A percentile compares a stretch with the other conserved stretches of the same genome.
phyloP scores from a whole-genome alignment of 1,140 invertebrate genomes.

The Hycleus cichorii region DNA sequence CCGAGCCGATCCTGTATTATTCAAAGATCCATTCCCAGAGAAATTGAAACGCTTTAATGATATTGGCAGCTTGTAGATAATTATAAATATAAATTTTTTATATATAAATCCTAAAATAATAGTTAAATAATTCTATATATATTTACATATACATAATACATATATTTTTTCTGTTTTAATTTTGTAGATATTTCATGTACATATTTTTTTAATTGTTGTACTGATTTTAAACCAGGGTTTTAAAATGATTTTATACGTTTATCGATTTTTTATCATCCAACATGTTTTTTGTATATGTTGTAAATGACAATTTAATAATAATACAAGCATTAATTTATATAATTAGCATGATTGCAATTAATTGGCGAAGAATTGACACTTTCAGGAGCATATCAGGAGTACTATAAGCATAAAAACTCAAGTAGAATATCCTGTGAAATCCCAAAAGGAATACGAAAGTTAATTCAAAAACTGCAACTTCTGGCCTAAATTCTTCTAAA shows the following conservation, averaged over 20 bases:
- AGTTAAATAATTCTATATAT: background rate
- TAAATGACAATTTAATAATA: constrained; percentile 12
- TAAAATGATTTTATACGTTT: constrained; percentile 23
- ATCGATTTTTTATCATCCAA: constrained; percentile 8
- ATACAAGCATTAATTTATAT: background rate
- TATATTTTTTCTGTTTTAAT: constrained; percentile 1
- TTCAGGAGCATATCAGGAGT: too few relatives aligned
- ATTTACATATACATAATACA: background rate
- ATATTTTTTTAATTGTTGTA: constrained; percentile 22
- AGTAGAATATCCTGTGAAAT: too few relatives aligned
- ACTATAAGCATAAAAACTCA: too few relatives aligned
- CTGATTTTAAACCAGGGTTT: constrained; percentile 24
- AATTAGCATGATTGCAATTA: too few relatives aligned
- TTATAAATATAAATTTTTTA: background rate
- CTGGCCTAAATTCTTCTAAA: too few relatives aligned
- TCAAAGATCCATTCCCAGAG: constrained; percentile 79
- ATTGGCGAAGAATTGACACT: too few relatives aligned
- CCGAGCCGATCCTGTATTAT: constrained; percentile 89
- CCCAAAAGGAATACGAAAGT: too few relatives aligned
- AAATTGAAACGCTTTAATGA: constrained; percentile 86
- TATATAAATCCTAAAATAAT: background rate
- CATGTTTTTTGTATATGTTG: constrained; percentile 22
- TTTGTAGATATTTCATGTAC: constrained; percentile 14
- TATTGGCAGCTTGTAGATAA: constrained; percentile 74
- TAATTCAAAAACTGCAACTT: too few relatives aligned